Evolutionary conservation across 1,140 invertebrate species (phyloP), one percentile per base, ranked within the genome.

Genomic region (Pristionchus pacificus): DNA sequence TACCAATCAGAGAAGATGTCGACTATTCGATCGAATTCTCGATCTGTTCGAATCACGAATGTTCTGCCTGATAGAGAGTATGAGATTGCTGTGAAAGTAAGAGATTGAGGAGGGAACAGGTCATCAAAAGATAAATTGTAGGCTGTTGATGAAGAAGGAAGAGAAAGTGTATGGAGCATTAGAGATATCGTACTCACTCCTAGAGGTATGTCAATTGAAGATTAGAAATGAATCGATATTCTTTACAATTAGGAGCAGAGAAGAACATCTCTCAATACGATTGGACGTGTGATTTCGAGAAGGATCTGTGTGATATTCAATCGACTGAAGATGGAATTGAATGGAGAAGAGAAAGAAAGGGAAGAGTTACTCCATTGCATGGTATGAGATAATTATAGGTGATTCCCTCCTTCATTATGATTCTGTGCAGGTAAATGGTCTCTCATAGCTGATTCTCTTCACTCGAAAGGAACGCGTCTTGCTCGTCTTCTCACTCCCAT

Each of bases 91-190:
- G 72, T 77, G 14, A 77, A 74, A 38, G 70, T 74, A 49, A 49
- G 38, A 49, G 38, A 19, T 10, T 10, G 6, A 10, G 19, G 19
- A 49, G 6, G 6, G 38, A 49, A 6, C 19, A 49, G 38, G 19
- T 10, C 38, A 10, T 49, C 38, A 49, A 49, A 49, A 10, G 19
- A 49, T 10, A 49, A 49, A 49, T 10, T 49, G 6, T 19, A 49
- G 38, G 38, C 19, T 24, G 67, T 77, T 25, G 68, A 65, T 58
- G 74, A 65, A 24, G 70, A 75, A 31, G 74, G 74, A 24, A 66
- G 70, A 24, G 76, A 77, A 32, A 75, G 73, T 57, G 65, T 73
- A 14, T 77, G 76, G 76, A 77, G 76, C 32, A 72, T 71, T 27
- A 30, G 72, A 68, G 74, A 76, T 58, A 29, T 77, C 2, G 60